A percentile compares a stretch with the other conserved stretches of the same genome.
Conservation (phyloP, 2,113 vertebrate genomes). For the Apus apus region DNA sequence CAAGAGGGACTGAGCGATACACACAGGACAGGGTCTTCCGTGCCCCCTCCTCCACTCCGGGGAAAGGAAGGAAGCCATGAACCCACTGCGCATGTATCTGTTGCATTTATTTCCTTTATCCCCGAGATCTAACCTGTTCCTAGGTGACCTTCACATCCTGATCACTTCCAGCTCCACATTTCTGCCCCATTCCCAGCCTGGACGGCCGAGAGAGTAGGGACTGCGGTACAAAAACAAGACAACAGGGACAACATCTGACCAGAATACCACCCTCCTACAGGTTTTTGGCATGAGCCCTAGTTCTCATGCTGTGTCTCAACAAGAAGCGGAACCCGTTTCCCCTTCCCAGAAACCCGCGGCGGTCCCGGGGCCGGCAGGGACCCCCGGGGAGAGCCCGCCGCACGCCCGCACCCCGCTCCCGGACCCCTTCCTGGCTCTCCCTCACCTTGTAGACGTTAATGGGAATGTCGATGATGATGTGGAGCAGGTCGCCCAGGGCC, state of each 20-base stretch:
- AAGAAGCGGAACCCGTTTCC: rapidly evolving
- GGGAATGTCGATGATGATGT: conserved; percentile 90
- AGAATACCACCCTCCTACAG: background rate
- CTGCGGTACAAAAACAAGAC: background rate
- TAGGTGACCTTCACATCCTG: background rate
- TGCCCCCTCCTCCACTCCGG: background rate
- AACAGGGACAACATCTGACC: too few relatives aligned
- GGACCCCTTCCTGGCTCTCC: background rate
- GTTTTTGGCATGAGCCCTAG: background rate
- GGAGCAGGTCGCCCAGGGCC: conserved; percentile 89
- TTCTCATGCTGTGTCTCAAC: background rate
- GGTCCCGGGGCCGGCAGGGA: background rate
- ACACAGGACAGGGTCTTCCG: background rate
- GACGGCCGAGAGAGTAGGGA: too few relatives aligned
- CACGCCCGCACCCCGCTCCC: background rate
- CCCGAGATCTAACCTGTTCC: background rate
- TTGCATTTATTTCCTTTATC: background rate
- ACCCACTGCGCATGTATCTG: rapidly evolving
- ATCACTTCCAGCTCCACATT: background rate
- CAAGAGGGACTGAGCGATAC: background rate
- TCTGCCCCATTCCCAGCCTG: background rate
- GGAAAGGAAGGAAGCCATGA: background rate
- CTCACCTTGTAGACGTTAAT: conserved; percentile 89
- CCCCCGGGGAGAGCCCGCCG: background rate
- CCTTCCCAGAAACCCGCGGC: too few relatives aligned